These are phyloP conservation scores for Zoanthus sansibaricus DNA, from an alignment of 92 coral and sea anemone genomes.

Conservation along the genomic window DNA sequence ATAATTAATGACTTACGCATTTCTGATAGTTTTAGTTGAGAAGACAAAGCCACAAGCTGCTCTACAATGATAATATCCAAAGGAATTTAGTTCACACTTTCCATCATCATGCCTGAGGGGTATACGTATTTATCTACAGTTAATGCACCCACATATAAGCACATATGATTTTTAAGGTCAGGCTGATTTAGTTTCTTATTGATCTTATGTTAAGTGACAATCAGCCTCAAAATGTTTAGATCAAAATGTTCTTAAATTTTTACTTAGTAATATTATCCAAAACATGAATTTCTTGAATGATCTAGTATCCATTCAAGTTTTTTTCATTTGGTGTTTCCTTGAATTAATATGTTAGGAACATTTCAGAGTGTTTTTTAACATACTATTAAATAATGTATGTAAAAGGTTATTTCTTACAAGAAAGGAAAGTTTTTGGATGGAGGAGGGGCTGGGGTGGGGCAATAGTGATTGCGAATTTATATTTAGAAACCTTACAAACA, in stretches of 20 bases:
- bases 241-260: background rate
- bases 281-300: background rate
- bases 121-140: background rate
- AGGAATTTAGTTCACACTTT: slow-evolving; percentile 51
- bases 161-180: background rate
- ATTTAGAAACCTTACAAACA: slow-evolving; percentile 1
- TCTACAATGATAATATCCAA: slow-evolving; percentile 65
- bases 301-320: slow-evolving; percentile 5
- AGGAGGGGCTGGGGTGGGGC: slow-evolving; percentile 15
- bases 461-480: slow-evolving; percentile 3
- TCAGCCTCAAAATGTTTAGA: background rate
- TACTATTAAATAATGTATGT: slow-evolving; percentile 1
- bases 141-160: background rate
- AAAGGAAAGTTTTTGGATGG: slow-evolving; percentile 13
- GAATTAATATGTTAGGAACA: slow-evolving; percentile 22
- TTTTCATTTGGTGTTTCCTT: slow-evolving; percentile 1
- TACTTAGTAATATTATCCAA: background rate
- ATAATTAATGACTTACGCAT: too few relatives aligned
- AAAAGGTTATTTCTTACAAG: slow-evolving; percentile 10
- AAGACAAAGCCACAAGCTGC: slow-evolving; percentile 43
- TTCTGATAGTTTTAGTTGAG: too few relatives aligned
- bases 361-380: slow-evolving; percentile 15
- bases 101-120: slow-evolving; percentile 60
- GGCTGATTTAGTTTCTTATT: background rate
- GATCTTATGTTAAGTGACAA: background rate